Conservation (phyloP, 2,888 invertebrate genomes). For the Trichopria drosophilae region DNA sequence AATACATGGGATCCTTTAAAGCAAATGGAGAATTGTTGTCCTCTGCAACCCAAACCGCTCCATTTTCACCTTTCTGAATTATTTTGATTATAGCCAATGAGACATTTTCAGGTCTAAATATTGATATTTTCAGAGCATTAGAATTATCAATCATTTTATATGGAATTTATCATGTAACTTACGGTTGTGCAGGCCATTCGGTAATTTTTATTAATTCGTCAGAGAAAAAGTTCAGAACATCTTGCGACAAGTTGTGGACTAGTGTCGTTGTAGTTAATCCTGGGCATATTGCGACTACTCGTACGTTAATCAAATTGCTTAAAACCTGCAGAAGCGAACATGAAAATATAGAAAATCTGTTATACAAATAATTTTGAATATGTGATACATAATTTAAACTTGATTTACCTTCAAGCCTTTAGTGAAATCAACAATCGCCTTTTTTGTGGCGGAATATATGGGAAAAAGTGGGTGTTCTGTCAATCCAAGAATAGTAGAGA, state of each 20-base stretch:
- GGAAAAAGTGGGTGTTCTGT: conserved; percentile 57
- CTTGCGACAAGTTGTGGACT: conserved; percentile 27
- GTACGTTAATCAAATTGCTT: conserved; percentile 39
- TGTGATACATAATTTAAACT: neutral
- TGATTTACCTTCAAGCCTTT: conserved; percentile 45
- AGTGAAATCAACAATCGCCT: conserved; percentile 51
- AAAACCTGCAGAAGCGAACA: neutral
- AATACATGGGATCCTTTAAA: conserved; percentile 42
- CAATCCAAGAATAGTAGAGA: conserved; percentile 65
- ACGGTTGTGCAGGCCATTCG: too few species aligned
- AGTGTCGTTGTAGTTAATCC: too few species aligned
- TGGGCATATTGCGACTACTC: conserved; percentile 52
- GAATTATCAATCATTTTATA: neutral
- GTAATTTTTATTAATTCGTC: conserved; percentile 18
- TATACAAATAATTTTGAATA: neutral
- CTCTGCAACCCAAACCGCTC: conserved; percentile 53
- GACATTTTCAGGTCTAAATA: conserved; percentile 47
- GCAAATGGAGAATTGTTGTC: conserved; percentile 48
- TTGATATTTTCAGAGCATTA: too few species aligned
- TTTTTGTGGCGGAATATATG: conserved; percentile 55
- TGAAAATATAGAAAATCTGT: neutral
- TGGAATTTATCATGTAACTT: too few species aligned
- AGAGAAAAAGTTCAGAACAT: conserved; percentile 20
- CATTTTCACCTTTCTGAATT: conserved; percentile 43
- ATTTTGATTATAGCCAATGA: conserved; percentile 48